Evolutionary conservation across 2,797 vertebrate species (phyloP), one percentile per base, ranked within the genome.

Genomic region (Lithobates sylvaticus): DNA sequence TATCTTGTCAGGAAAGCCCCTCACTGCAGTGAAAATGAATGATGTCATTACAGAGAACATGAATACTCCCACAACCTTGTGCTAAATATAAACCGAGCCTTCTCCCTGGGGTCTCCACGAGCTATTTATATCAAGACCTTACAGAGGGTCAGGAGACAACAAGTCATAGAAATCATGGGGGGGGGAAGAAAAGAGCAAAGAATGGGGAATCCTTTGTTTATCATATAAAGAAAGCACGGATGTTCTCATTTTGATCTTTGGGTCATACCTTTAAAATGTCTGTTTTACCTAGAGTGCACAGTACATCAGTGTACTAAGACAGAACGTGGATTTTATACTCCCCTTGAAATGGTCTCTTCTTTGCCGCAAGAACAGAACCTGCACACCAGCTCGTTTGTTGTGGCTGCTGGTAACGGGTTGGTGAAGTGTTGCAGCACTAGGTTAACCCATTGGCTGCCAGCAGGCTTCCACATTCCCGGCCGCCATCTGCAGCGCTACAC

Each of bases 21-120:
- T 67, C 77, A 79, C 77, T 69, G 34, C 47, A 44, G 78, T 58
- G 84, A 75, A 74, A 78, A 76, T 72, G 54, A 78, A 65, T 87
- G 80, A 87, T 67, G 75, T 83, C 80, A 87, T 64, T 50, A 32
- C 12, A 42, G 64, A 81, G 64, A 76, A 32, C 79, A 44, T 26
- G n/a, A 69, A 44, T 71, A 34, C 68, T 32, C 71, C 68, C 42
- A 81, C 79, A 83, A 87, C 88, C 88, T 42, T 74, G 80, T 88
- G 81, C 92, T 96, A 95, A 94, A 93, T 95, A 93, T 96, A 95
- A 94, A 90, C 79, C 42, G 76, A 88, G 89, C 76, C n/a, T 92
- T 93, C 92, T 93, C 94, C 93, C 90, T 90, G 91, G 92, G 93
- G 93, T 93, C 92, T 93, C 94, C 89, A 86, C 78, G 89, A 84